Conservation (phyloP, 2,888 invertebrate species). For the Timema cristinae region DNA sequence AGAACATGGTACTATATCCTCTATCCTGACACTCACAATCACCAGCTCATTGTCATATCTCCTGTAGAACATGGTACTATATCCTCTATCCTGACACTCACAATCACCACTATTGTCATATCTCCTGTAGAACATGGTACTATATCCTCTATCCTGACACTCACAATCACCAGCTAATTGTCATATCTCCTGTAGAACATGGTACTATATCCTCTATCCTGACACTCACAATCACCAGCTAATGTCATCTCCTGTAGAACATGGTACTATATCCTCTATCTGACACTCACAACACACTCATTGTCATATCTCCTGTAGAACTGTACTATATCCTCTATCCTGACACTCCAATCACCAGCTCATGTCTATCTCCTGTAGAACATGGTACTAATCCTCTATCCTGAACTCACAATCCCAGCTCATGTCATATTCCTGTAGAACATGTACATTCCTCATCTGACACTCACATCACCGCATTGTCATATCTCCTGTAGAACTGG, state of each 20-base stretch:
- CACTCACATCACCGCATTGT: background rate
- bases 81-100: background rate
- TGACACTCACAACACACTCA: too few relatives aligned
- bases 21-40: constrained; percentile 1
- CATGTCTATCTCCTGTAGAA: background rate
- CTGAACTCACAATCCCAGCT: constrained; percentile 4
- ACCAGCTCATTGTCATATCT: background rate
- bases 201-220: too few relatives aligned
- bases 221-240: too few relatives aligned
- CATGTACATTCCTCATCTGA: background rate
- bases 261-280: too few relatives aligned
- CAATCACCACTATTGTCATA: background rate
- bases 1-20: background rate
- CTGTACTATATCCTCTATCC: too few relatives aligned
- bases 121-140: background rate
- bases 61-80: background rate
- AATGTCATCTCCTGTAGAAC: too few relatives aligned
- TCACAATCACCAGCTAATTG: constrained; percentile 64
- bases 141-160: constrained; percentile 36
- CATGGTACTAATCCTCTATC: background rate
- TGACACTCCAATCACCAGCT: constrained; percentile 1
- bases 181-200: constrained; percentile 63
- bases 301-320: too few relatives aligned
- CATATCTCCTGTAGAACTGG: background rate
- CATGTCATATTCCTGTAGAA: background rate